phyloP scores from a whole-genome alignment of 2,888 invertebrate genomes.

The Nesidiocoris tenuis region DNA sequence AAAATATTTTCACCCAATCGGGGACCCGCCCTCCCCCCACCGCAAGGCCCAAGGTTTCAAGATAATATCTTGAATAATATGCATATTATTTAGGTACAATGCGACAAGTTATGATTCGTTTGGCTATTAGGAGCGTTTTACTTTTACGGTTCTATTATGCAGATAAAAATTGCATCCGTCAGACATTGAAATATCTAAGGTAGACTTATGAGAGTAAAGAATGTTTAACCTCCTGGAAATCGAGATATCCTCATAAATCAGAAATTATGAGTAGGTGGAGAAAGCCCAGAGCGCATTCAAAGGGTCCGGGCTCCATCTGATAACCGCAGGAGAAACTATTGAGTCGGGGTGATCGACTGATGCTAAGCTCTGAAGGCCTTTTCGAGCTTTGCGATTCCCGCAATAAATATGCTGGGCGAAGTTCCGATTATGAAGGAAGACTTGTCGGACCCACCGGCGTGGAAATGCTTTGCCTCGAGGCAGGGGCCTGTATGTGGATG shows the following conservation, averaged over 20 bases:
- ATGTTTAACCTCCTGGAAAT: too few relatives aligned
- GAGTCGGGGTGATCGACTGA: neutral
- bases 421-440: slow-evolving; percentile 1
- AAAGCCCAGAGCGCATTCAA: neutral
- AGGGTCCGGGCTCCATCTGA: neutral
- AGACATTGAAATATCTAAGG: too few relatives aligned
- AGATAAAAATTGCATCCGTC: too few relatives aligned
- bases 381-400: neutral
- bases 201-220: too few relatives aligned
- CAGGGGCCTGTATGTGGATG: neutral
- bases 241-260: neutral
- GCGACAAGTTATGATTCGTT: too few relatives aligned
- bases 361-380: neutral
- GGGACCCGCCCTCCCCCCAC: too few relatives aligned
- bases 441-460: slow-evolving; percentile 16
- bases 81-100: too few relatives aligned
- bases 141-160: too few relatives aligned
- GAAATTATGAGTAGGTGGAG: neutral
- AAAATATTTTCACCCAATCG: too few relatives aligned
- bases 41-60: too few relatives aligned
- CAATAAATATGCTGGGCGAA: slow-evolving; percentile 31
- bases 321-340: neutral
- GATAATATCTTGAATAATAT: too few relatives aligned
- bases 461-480: slow-evolving; percentile 7
- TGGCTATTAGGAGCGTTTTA: too few relatives aligned